Evolutionary conservation across 2,888 invertebrate species (phyloP).

Genomic region (Euzetes globulus): DNA sequence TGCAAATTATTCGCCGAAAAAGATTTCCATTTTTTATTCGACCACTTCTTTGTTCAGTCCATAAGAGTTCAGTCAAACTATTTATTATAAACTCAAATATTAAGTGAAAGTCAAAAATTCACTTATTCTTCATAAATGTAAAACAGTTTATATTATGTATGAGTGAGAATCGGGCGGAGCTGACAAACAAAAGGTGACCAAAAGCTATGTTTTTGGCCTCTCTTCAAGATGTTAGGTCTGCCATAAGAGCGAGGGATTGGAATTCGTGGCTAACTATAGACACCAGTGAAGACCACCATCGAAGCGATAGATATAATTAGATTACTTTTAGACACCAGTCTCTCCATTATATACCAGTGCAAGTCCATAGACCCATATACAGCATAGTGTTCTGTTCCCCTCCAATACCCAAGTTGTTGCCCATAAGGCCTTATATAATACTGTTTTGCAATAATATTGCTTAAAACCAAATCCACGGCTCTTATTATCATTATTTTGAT

Average conservation of each 20-base stretch:
- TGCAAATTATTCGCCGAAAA: background rate
- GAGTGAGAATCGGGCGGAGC: background rate
- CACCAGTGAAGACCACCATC: conserved; percentile 12
- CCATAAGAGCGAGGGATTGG: background rate
- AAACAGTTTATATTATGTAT: background rate
- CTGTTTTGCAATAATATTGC: too few species aligned
- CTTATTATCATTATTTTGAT: too few species aligned
- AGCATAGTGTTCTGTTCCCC: background rate
- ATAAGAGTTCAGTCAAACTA: background rate
- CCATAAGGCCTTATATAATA: too few species aligned
- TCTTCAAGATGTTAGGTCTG: too few species aligned
- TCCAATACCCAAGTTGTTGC: background rate
- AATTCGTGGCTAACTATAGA: conserved; percentile 4
- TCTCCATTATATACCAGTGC: background rate
- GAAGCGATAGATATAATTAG: conserved; percentile 9
- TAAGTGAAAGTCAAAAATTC: background rate
- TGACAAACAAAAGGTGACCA: conserved; percentile 2
- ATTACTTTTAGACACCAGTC: conserved; percentile 1
- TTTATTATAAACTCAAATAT: conserved; percentile 1
- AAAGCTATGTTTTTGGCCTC: background rate
- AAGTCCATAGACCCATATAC: background rate
- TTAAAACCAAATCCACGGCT: too few species aligned
- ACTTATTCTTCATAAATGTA: background rate
- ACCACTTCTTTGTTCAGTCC: background rate
- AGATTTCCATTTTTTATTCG: conserved; percentile 11